Evolutionary conservation across 2,888 invertebrate species (phyloP).

Genomic region (Lutraria lutraria): DNA sequence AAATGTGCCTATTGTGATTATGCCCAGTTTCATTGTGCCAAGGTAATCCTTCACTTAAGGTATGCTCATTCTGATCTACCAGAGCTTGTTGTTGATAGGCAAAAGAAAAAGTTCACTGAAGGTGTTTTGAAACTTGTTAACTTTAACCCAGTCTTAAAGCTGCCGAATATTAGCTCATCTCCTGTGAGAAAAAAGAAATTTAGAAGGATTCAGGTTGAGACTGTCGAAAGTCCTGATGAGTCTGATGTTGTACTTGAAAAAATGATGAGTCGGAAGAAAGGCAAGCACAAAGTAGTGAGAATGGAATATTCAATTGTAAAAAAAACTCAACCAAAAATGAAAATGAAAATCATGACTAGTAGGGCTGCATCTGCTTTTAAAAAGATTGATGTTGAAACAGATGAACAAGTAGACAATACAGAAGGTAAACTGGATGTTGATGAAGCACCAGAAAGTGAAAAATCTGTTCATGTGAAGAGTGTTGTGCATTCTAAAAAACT

Average conservation of each 20-base stretch:
- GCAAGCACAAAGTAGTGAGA: background rate
- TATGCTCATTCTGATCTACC: constrained; percentile 58
- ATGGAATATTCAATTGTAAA: background rate
- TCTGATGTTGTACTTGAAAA: background rate
- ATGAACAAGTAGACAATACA: background rate
- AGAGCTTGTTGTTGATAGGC: constrained; percentile 57
- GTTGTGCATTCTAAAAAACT: background rate
- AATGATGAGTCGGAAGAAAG: background rate
- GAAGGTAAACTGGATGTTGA: background rate
- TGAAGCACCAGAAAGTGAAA: background rate
- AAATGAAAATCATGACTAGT: background rate
- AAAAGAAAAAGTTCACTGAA: constrained; percentile 42
- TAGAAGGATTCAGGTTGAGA: constrained; percentile 52
- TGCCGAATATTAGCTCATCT: constrained; percentile 28
- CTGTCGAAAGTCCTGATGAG: constrained; percentile 47
- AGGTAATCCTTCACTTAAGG: constrained; percentile 60
- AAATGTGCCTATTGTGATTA: constrained; percentile 77
- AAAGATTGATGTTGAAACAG: background rate
- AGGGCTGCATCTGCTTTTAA: background rate
- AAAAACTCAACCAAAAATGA: background rate
- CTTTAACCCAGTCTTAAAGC: constrained; percentile 52
- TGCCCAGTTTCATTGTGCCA: constrained; percentile 57
- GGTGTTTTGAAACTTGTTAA: constrained; percentile 54
- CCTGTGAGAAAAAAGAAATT: constrained; percentile 31
- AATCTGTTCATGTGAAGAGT: background rate